Evolutionary conservation across 2,113 vertebrate genomes (phyloP).

Genomic region (Rynchops niger): DNA sequence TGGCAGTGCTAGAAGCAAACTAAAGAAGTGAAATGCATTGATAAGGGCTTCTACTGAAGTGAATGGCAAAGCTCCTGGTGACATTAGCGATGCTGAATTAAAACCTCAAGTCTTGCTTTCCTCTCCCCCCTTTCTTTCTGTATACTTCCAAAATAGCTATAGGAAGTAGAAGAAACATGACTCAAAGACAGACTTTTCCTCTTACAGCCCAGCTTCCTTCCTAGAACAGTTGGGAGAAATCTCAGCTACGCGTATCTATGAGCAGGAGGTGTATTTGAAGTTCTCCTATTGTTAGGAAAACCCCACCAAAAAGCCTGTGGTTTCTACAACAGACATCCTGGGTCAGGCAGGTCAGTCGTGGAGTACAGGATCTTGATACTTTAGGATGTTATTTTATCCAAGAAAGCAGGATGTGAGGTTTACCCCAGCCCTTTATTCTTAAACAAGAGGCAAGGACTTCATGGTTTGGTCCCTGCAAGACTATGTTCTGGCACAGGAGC

Average conservation of each 20-base stretch:
- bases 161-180: slow-evolving; percentile 34
- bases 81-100: neutral
- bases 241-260: neutral
- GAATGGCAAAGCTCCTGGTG: neutral
- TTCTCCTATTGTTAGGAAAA: slow-evolving; percentile 17
- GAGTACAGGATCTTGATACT: neutral
- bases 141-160: neutral
- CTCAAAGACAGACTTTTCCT: slow-evolving; percentile 35
- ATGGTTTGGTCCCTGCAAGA: neutral
- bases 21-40: neutral
- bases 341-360: slow-evolving; percentile 26
- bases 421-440: neutral
- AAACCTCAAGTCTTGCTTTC: neutral
- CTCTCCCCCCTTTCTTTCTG: neutral
- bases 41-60: neutral
- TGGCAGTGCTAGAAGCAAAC: neutral
- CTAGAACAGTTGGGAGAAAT: neutral
- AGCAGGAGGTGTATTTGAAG: neutral
- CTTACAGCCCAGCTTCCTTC: slow-evolving; percentile 41
- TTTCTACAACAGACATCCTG: slow-evolving; percentile 35
- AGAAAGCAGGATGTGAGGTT: slow-evolving; percentile 18
- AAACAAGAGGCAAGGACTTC: neutral
- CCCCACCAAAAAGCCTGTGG: neutral
- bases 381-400: neutral
- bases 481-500: neutral